Evolutionary conservation across 2,888 invertebrate species (phyloP), one percentile per base, ranked within the genome.

Genomic region (Apamea anceps): DNA sequence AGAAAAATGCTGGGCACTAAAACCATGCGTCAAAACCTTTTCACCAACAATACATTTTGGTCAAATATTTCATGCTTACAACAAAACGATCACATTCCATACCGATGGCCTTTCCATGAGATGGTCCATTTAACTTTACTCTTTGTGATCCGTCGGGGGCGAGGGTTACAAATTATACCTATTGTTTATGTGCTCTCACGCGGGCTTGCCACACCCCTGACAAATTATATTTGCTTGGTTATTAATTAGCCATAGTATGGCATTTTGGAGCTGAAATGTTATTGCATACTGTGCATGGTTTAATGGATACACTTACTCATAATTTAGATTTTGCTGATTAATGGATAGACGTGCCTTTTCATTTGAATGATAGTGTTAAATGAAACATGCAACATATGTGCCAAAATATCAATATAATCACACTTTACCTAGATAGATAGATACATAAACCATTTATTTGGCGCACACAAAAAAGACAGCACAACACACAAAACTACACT

Each of bases 111-210:
- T 73, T 74, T 76, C 32, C 72, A 72, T 68, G 65, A 74, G 85
- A 81, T 79, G 89, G 79, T 81, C 89, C 90, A 89, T 92, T 91
- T 91, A 91, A 90, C 88, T 86, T 85, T 77, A 88, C 85, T 87
- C 89, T 87, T 91, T 92, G 89, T 90, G 88, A 88, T 88, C 86
- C 88, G 87, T 79, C 81, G 88, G 86, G 80, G 85, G 81, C 84
- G 72, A 81, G 84, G 84, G 88, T 88, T 80, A 89, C 89, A 92
- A 92, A 92, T 92, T 90, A 90, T 88, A 88, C 88, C 88, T 88
- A 91, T 92, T 91, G 92, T 92, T 89, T 90, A 91, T 87, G 85
- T 87, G 87, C 77, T 82, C 80, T 85, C 87, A 85, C 85, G 82
- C 81, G 84, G 87, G 75, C 75, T 67, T 78, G 90, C 82, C 87